Evolutionary conservation across 2,888 invertebrate species (phyloP), one percentile per base, ranked within the genome.

Genomic region (Temnothorax ravouxi): DNA sequence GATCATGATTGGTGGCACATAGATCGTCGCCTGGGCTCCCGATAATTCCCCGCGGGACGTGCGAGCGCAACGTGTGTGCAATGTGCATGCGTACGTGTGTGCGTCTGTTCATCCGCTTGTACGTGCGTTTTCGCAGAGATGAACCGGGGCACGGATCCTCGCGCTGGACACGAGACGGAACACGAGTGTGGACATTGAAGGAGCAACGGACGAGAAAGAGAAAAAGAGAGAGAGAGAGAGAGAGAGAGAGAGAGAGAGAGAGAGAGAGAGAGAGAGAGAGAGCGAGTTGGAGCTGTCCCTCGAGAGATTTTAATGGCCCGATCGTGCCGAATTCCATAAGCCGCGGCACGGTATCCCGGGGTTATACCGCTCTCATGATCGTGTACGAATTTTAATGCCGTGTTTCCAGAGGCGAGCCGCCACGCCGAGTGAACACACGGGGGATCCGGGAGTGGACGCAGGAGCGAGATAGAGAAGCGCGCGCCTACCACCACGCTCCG

Each of bases 331-430:
- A 92, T 91, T 91, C 88, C 88, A 86, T 85, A 87, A 85, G 80
- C 74, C 76, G 76, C 44, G 61, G 34, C 59, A 72, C 34, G 71
- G 74, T 84, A 79, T 81, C 18, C 79, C 84, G 75, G 87, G 87
- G 87, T 91, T 91, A 91, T 86, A 88, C 69, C 86, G 83, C 87
- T 91, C 92, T 93, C 91, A 91, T 79, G 92, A 91, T 90, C 91
- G 84, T 89, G 91, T 91, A 92, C 90, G 88, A 92, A 92, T 92
- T 93, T 93, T 92, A 92, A 91, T 89, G 90, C 85, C 86, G 82
- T 75, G 66, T 87, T 84, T 84, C 86, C 72, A 67, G 56, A 38
- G 52, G 44, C 67, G 76, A 54, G 47, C 18, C 44, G 54, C 62
- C 82, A 71, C 62, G 76, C 41, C 56, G 50, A 9, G 21, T 13